Conservation (phyloP, 2,113 vertebrate genomes). For the Fulica atra region DNA sequence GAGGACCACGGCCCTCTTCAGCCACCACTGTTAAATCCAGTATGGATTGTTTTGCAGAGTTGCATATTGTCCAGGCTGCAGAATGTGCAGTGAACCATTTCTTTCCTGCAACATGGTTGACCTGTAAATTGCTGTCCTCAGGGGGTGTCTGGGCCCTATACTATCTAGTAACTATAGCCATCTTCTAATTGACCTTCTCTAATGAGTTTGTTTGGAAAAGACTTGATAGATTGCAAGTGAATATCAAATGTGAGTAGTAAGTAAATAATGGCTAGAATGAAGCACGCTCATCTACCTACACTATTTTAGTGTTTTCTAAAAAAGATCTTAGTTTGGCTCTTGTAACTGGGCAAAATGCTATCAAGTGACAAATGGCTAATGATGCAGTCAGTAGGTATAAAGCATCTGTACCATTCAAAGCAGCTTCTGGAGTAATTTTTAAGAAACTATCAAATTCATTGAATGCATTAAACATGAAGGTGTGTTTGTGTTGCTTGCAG, state of each 20-base stretch:
- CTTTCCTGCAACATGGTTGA: neutral
- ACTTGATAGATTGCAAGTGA: neutral
- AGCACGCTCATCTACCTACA: neutral
- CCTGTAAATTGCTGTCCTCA: neutral
- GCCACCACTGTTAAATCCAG: neutral
- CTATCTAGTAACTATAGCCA: neutral
- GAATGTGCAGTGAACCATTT: neutral
- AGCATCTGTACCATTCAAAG: neutral
- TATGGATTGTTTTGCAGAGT: neutral
- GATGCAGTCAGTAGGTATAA: neutral
- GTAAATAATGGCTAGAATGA: neutral
- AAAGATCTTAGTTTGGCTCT: neutral
- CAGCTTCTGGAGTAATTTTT: neutral
- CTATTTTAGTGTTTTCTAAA: neutral
- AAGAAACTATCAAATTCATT: neutral
- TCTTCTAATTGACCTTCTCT: neutral
- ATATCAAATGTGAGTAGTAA: neutral
- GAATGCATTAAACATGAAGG: neutral
- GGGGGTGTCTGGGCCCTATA: neutral
- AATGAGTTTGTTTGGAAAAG: neutral
- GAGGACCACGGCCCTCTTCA: neutral
- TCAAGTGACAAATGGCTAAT: neutral
- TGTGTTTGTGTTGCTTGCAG: neutral
- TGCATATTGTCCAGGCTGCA: neutral
- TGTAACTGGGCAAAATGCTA: neutral